phyloP scores from a whole-genome alignment of 2,113 vertebrate genomes.

The Lepisosteus osseus region DNA sequence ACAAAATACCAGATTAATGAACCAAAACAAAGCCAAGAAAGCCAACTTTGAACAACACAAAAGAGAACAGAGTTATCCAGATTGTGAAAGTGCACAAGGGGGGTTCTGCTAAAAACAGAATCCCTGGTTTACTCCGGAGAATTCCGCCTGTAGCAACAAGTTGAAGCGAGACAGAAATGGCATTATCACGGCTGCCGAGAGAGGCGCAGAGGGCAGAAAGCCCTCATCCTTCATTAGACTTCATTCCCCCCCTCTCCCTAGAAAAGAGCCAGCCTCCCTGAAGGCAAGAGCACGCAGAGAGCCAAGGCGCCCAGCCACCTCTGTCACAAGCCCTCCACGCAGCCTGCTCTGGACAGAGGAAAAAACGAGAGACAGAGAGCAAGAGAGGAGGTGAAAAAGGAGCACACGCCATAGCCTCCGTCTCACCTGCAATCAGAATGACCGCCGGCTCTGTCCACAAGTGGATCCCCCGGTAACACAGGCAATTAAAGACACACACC shows the following conservation, averaged over 20 bases:
- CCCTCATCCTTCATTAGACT: not conserved
- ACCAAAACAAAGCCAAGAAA: too few relatives aligned
- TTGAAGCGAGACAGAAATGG: not conserved
- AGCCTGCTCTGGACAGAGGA: not conserved
- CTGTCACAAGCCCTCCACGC: conserved; percentile 1
- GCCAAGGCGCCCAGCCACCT: not conserved
- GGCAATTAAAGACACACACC: conserved; percentile 27
- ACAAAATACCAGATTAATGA: too few relatives aligned
- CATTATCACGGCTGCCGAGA: not conserved
- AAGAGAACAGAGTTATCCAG: too few relatives aligned
- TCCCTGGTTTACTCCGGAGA: not conserved
- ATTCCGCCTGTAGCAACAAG: conserved; percentile 1
- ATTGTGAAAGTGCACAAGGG: too few relatives aligned
- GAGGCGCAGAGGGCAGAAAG: conserved; percentile 8
- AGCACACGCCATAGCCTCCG: conserved; percentile 6
- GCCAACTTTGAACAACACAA: too few relatives aligned
- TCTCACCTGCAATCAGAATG: conserved; percentile 26
- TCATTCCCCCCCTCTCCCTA: not conserved
- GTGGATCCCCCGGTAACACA: conserved; percentile 19
- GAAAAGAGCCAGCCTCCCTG: conserved; percentile 13
- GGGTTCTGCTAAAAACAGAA: not conserved
- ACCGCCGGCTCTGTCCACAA: conserved; percentile 2
- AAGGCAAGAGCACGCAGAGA: conserved; percentile 1
- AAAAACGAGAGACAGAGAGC: conserved; percentile 21
- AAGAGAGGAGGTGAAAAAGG: conserved; percentile 1